Conservation (phyloP, 2,113 vertebrate species). For the Sorex fumeus region DNA sequence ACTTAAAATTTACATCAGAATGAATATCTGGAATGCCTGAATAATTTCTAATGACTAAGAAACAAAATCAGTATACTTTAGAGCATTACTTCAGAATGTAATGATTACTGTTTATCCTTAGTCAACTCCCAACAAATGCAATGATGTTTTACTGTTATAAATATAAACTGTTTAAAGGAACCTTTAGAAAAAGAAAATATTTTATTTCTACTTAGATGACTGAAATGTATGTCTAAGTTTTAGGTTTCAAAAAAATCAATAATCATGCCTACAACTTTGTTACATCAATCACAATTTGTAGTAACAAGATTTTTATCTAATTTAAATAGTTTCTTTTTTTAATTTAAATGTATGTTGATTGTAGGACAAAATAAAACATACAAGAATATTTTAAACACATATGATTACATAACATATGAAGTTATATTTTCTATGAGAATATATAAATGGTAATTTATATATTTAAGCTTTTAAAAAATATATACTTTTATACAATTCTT, state of each 20-base stretch:
- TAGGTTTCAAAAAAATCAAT: not conserved
- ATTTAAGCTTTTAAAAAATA: not conserved
- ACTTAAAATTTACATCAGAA: not conserved
- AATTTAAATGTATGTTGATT: not conserved
- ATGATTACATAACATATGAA: not conserved
- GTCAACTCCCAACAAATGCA: not conserved
- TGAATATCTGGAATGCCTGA: not conserved
- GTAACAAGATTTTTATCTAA: not conserved
- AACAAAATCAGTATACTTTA: conserved; percentile 16
- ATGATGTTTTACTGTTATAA: not conserved
- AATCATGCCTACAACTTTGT: not conserved
- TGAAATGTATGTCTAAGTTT: not conserved
- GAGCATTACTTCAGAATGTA: not conserved
- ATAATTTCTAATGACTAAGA: not conserved
- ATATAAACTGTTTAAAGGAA: not conserved
- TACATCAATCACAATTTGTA: not conserved
- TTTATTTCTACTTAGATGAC: not conserved
- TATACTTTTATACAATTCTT: not conserved
- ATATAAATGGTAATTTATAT: no score
- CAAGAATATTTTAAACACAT: not conserved
- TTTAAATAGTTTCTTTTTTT: not conserved
- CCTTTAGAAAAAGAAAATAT: no score
- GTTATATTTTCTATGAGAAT: not conserved
- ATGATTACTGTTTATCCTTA: not conserved
- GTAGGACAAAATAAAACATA: not conserved